Percentiles rank a stretch among this genome's conserved stretches.
Evolutionary conservation across 2,888 invertebrate species (phyloP).

Genomic region (Lochmaea capreae): DNA sequence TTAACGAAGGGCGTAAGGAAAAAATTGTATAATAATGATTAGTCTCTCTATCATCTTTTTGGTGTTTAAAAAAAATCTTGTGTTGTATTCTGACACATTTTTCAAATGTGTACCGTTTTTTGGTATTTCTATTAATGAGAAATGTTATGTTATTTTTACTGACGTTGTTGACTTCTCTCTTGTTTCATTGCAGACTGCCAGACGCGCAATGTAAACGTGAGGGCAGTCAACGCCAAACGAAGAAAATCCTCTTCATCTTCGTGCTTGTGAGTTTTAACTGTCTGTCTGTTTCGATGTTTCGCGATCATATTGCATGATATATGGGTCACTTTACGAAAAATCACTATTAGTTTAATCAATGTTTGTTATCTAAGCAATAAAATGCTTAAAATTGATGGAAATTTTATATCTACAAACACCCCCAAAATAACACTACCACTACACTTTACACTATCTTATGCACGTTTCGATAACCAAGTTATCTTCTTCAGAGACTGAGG

Average conservation of each 20-base stretch:
- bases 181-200: constrained; percentile 82
- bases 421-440: background rate
- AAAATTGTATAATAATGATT: no score
- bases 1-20: no score
- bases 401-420: background rate
- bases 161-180: constrained; percentile 68
- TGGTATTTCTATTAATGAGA: constrained; percentile 4
- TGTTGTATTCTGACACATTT: no score
- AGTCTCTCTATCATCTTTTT: no score
- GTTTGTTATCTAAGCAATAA: background rate
- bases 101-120: background rate
- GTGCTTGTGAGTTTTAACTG: constrained; percentile 75
- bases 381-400: background rate
- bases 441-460: no score
- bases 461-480: no score
- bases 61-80: no score
- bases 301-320: constrained; percentile 48
- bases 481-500: no score
- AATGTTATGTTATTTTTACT: constrained; percentile 28
- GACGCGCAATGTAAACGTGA: constrained; percentile 81
- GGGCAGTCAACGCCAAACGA: constrained; percentile 77
- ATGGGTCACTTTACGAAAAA: constrained; percentile 17
- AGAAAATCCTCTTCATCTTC: constrained; percentile 73
- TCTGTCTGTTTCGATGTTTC: constrained; percentile 62
- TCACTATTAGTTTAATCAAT: constrained; percentile 4